A percentile compares a stretch with the other conserved stretches of the same genome.
Evolutionary conservation across 1,140 invertebrate species (phyloP).

Genomic region (Wiebesia pumilae): DNA sequence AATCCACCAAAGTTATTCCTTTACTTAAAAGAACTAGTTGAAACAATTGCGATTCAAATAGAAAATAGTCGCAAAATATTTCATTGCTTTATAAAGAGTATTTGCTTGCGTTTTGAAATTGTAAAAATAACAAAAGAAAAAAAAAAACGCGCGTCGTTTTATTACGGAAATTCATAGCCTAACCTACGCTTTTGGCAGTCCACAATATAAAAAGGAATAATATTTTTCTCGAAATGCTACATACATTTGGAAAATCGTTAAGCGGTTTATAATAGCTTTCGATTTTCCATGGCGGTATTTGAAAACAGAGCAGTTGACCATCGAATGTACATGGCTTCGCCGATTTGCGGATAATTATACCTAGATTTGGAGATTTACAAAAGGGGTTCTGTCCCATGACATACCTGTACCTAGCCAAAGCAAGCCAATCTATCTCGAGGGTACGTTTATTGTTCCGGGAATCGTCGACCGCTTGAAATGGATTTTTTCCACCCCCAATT

Average conservation of each 20-base stretch:
- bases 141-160: too few relatives aligned
- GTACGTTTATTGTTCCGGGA: constrained; percentile 2
- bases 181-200: not conserved
- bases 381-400: not conserved
- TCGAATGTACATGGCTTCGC: not conserved
- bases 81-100: too few relatives aligned
- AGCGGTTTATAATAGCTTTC: constrained; percentile 6
- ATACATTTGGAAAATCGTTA: constrained; percentile 21
- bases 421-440: not conserved
- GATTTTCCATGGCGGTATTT: not conserved
- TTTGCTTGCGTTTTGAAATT: too few relatives aligned
- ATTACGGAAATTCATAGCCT: not conserved
- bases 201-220: not conserved
- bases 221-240: not conserved
- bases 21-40: too few relatives aligned
- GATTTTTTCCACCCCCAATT: not conserved
- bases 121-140: too few relatives aligned
- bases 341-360: constrained; percentile 10
- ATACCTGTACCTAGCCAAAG: not conserved
- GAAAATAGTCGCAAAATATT: too few relatives aligned
- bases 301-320: not conserved
- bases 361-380: not conserved
- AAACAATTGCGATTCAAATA: too few relatives aligned
- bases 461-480: not conserved
- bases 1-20: too few relatives aligned